Evolutionary conservation across 2,113 vertebrate species (phyloP).

Genomic region (Spizaetus ornatus): DNA sequence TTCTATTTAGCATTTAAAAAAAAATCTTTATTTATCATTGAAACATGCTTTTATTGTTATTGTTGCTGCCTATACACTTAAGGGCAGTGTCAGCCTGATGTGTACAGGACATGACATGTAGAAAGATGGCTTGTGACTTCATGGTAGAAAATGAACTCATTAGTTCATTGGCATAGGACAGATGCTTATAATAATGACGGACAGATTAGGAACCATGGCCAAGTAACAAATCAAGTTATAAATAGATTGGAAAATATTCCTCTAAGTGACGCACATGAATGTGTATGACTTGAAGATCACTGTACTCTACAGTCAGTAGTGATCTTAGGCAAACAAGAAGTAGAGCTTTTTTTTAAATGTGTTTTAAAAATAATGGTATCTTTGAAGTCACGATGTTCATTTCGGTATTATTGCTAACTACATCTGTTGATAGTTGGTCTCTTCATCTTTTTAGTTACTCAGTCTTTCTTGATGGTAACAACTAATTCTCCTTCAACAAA

Average conservation of each 20-base stretch:
- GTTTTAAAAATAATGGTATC: not conserved
- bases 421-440: not conserved
- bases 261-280: not conserved
- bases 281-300: not conserved
- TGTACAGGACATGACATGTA: not conserved
- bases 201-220: not conserved
- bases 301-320: not conserved
- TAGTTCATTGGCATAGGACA: conserved; percentile 1
- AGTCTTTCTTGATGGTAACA: not conserved
- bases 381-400: not conserved
- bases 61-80: not conserved
- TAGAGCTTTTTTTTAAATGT: not conserved
- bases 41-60: not conserved
- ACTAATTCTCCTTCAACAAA: not conserved
- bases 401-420: not conserved
- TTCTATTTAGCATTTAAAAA: not conserved
- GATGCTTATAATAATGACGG: conserved; percentile 18
- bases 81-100: not conserved
- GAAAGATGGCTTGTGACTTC: not conserved
- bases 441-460: not conserved
- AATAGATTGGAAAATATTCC: conserved; percentile 24
- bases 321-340: not conserved
- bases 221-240: conserved; percentile 26
- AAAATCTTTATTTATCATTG: not conserved
- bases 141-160: conserved; percentile 22